Evolutionary conservation across 2,113 vertebrate genomes (phyloP), one percentile per base, ranked within the genome.

Genomic region (Perca schrenkii): DNA sequence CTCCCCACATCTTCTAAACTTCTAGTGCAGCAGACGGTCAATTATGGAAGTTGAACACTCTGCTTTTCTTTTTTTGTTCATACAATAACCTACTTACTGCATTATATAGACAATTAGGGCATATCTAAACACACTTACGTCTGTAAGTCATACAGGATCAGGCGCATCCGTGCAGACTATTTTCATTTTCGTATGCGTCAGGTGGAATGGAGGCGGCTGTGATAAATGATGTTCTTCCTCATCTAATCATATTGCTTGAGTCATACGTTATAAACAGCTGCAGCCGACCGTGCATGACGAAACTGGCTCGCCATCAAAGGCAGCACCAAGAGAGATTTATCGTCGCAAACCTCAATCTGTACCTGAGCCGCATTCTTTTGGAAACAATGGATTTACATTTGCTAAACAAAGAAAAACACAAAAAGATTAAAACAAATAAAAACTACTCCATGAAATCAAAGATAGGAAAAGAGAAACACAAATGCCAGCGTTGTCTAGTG

Each of bases 231-330:
- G 66, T 56, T 74, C 56, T 68, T n/a, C 73, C 73, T 62, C 82
- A 49, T 16, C 63, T 73, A 25, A 74, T 90, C 79, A 11, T 31
- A 49, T 75, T n/a, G 64, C 53, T 53, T 2, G 28, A 43, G 83
- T 89, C 77, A 43, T 47, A 70, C 28, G 54, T 74, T 53, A 71
- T 58, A 58, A 85, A 87, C 87, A 56, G 69, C 84, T 54, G 58
- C 72, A 12, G 15, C 31, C 12, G 43, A 21, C 21, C 61, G 40
- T 43, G 79, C 79, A 13, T 75, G 68, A 74, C 28, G 8, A 73
- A 83, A 66, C 73, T 40, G 65, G 54, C 54, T 81, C 70, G 0
- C 76, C 40, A 28, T 74, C 74, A 82, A 86, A 64, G 40, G 70
- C 31, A 15, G 43, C 56, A 1, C 36, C 46, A 1, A 52, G n/a